Evolutionary conservation across 2,888 invertebrate species (phyloP), one percentile per base, ranked within the genome.

Genomic region (Idaea biselata): DNA sequence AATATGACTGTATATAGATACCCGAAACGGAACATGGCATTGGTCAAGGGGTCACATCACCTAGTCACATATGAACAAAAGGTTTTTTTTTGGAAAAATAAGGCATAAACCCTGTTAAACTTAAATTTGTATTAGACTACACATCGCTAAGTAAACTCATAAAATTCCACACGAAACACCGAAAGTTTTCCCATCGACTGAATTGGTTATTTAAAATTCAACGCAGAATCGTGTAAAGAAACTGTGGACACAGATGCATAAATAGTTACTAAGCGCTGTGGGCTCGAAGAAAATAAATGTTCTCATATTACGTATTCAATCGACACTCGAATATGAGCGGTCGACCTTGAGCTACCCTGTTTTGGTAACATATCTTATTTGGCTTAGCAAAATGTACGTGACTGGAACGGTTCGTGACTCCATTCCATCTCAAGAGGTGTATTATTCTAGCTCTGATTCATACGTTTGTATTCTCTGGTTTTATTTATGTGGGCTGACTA

Each of bases 341-440:
- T 68, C 75, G 88, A 80, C 89, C 89, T 89, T 89, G 86, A 75
- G 63, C 57, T 58, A 74, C 79, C 87, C 82, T 75, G 86, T 84
- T 87, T 83, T 70, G 82, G 73, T 64, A 77, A 78, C 71, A 76
- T 80, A 83, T 81, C 78, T 79, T 78, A 81, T 82, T 84, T 80
- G 81, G 82, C 78, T 76, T 76, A 77, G 82, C 83, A 78, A 82
- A 81, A 81, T 78, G 74, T 74, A 79, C 86, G 84, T 84, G 82
- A 84, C 78, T 73, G 71, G 69, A 68, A 65, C 68, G 67, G 69
- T 70, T 77, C 81, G 79, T 79, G 80, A 77, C 75, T 72, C 64
- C 62, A 44, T 44, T 44, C 44, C 11, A 44, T 11, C 44, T 44
- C 44, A 44, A 44, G 44, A 44, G 44, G 44, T 44, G 14, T 44